Percentiles rank a stretch among this genome's conserved stretches.
These are phyloP conservation scores for Laticauda laticaudata DNA, from an alignment of 2,113 vertebrate species.

Conservation along the genomic window DNA sequence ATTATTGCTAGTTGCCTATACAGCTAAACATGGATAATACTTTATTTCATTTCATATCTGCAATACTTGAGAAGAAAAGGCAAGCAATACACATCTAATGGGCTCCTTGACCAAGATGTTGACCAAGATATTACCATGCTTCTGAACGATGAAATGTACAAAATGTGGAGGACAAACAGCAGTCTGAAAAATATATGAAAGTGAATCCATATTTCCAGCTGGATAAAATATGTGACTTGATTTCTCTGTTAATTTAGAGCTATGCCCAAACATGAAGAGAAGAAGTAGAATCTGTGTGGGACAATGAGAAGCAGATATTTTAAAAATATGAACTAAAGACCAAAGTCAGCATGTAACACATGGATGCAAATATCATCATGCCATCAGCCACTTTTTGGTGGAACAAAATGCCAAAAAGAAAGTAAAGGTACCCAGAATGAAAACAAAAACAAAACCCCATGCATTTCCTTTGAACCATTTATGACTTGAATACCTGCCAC, in stretches of 20 bases:
- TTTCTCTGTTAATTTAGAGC: neutral
- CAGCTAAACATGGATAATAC: constrained; percentile 40
- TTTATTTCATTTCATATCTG: constrained; percentile 37
- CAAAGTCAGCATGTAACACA: neutral
- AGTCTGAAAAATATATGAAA: neutral
- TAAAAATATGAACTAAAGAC: neutral
- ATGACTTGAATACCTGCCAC: neutral
- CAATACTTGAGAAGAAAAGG: neutral
- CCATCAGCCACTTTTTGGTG: neutral
- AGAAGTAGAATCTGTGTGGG: neutral
- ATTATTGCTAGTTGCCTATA: constrained; percentile 49
- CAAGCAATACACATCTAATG: neutral
- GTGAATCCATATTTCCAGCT: neutral
- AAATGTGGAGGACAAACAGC: neutral
- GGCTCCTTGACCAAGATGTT: neutral
- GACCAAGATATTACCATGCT: neutral
- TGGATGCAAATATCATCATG: neutral
- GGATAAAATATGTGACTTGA: neutral
- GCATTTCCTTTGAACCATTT: neutral
- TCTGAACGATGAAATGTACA: neutral
- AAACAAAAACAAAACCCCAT: neutral
- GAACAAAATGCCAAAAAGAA: neutral
- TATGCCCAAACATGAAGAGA: neutral
- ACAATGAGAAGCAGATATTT: neutral
- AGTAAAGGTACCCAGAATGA: neutral